Conservation (phyloP, 2,797 vertebrate genomes). For the Emydoidea blandingii region DNA sequence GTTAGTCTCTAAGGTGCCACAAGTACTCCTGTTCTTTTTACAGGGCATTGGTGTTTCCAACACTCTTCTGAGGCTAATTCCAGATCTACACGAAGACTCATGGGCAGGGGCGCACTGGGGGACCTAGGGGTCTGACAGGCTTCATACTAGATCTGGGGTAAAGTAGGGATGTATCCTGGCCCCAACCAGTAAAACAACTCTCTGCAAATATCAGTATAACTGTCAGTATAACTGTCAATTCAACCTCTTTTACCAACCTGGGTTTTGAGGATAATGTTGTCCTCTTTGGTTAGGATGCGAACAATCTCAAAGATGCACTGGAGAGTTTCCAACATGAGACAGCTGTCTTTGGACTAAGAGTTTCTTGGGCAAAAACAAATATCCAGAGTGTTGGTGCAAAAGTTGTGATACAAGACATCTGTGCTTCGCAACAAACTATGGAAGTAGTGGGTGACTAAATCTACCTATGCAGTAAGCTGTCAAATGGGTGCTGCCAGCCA, state of each 20-base stretch:
- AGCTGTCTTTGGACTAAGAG: neutral
- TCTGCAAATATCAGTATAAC: neutral
- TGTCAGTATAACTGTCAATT: neutral
- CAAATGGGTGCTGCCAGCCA: neutral
- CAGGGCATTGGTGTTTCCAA: neutral
- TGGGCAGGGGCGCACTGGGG: neutral
- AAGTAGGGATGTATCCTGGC: neutral
- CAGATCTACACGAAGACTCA: neutral
- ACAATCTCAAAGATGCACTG: neutral
- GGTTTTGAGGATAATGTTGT: neutral
- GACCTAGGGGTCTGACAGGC: neutral
- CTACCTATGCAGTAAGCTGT: neutral
- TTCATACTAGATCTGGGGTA: neutral
- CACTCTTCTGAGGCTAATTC: neutral
- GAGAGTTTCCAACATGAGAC: neutral
- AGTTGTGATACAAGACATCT: neutral
- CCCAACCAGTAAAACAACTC: neutral
- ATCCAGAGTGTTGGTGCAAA: neutral
- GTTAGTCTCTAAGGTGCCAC: no score
- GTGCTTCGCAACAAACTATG: neutral
- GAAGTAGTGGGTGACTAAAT: neutral
- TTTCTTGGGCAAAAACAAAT: neutral
- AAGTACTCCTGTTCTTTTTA: no score
- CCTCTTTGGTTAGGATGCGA: neutral
- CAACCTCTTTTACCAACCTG: neutral